Conservation (phyloP, 2,113 vertebrate genomes). For the Zingel zingel region DNA sequence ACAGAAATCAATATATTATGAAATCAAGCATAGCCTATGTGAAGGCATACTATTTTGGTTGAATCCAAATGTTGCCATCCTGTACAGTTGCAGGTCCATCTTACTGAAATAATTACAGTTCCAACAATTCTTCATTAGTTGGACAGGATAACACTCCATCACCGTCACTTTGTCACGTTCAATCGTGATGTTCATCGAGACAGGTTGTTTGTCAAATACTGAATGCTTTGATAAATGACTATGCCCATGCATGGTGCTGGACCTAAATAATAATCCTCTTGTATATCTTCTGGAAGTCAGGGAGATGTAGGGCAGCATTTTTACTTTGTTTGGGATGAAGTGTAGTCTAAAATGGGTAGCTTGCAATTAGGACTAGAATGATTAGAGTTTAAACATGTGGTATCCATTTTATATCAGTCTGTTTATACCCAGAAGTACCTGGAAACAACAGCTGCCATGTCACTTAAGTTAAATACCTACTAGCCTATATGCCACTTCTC, state of each 20-base stretch:
- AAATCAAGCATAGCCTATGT: slow-evolving; percentile 9
- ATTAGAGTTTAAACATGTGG: slow-evolving; percentile 3
- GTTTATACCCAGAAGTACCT: not conserved
- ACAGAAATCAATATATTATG: slow-evolving; percentile 20
- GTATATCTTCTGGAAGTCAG: not conserved
- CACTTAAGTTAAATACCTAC: slow-evolving; percentile 6
- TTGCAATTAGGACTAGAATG: slow-evolving; percentile 7
- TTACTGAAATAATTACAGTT: slow-evolving; percentile 30
- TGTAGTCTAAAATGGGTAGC: not conserved
- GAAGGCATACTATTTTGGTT: slow-evolving; percentile 1
- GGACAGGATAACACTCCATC: slow-evolving; percentile 27
- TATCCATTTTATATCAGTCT: not conserved
- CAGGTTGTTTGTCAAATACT: slow-evolving; percentile 35
- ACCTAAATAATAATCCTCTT: not conserved
- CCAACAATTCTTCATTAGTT: slow-evolving; percentile 27
- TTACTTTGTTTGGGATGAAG: not conserved
- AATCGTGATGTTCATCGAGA: slow-evolving; percentile 24
- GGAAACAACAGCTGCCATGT: slow-evolving; percentile 5
- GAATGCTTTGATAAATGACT: slow-evolving; percentile 44
- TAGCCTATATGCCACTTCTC: not conserved
- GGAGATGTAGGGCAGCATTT: not conserved
- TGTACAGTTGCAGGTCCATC: not conserved
- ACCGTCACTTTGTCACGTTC: slow-evolving; percentile 45
- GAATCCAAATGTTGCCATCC: slow-evolving; percentile 11
- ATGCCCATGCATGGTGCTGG: not conserved